Base-by-base conservation (phyloP, 2,113 vertebrate species). In the Oryzias celebensis region DNA sequence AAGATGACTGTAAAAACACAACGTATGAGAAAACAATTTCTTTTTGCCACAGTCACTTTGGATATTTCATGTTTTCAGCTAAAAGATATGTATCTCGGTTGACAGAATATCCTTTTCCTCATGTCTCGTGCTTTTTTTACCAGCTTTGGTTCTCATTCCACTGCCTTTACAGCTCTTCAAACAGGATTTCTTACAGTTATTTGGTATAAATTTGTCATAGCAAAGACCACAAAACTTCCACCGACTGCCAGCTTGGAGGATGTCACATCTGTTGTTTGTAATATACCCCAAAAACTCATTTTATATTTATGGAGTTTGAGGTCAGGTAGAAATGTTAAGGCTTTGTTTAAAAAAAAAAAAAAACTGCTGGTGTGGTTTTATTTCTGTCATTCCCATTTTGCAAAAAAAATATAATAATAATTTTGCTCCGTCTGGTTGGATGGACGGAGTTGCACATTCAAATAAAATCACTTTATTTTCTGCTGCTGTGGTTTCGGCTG, bases 181-280 rank as follows among this genome's bases (percentile, higher is more conserved):
- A 71, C 59, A 65, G 1, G 17, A 44, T 61, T 48, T 46, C 48
- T 56, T 5, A 4, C 46, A 31, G 49, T 56, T 31, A 18, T 60
- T 22, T 3, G 6, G n/a, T 63, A 56, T 73, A 53, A 58, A 78
- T 62, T 56, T 65, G 59, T 67, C 31, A 51, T n/a, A 22, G 59
- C 6, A 16, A n/a, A 17, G 45, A 61, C 57, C 57, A 51, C 61
- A 54, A 36, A 7, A 12, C 44, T 31, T 54, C 44, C 62, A 28
- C 52, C 52, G 28, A 60, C 65, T 78, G 70, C 49, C 70, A 70
- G 61, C 57, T 42, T 50, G 62, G 24, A 47, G 26, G 41, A 62
- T 55, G 71, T 66, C 62, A 69, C 56, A 46, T 10, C 15, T 46
- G 47, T 45, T 10, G 5, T 51, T 44, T 60, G 65, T 64, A 69